phyloP scores from a whole-genome alignment of 2,888 invertebrate genomes.

The Eupithecia vulgata region DNA sequence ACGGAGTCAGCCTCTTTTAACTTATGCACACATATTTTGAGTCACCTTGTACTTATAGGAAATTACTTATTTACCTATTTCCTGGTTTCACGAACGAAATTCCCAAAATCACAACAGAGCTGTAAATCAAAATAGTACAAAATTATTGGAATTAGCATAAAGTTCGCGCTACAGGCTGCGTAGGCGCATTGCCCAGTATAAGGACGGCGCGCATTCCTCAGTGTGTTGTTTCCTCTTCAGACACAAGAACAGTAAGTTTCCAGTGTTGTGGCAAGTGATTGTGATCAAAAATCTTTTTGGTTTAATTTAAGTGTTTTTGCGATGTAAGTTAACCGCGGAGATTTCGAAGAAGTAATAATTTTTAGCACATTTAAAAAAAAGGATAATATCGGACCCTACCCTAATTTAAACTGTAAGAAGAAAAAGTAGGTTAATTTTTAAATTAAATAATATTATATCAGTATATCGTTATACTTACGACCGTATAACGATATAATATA shows the following conservation, averaged over 20 bases:
- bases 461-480: too few relatives aligned
- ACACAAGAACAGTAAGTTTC: conserved; percentile 71
- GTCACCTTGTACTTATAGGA: background rate
- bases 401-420: too few relatives aligned
- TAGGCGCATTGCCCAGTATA: conserved; percentile 72
- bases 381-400: too few relatives aligned
- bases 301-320: background rate
- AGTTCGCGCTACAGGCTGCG: conserved; percentile 50
- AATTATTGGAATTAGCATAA: conserved; percentile 33
- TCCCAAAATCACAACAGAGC: background rate
- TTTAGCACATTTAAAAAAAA: background rate
- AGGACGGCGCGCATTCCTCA: conserved; percentile 58
- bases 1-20: background rate
- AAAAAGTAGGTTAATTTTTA: too few relatives aligned
- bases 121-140: conserved; percentile 18
- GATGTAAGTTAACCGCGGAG: background rate
- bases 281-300: background rate
- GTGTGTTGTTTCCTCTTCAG: conserved; percentile 67
- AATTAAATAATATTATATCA: too few relatives aligned
- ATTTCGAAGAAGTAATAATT: background rate
- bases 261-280: conserved; percentile 43
- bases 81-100: background rate
- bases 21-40: background rate
- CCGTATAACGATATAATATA: too few relatives aligned
- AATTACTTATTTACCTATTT: background rate